Conservation (phyloP, 2,797 vertebrate species). For the Telmatherina bonti region DNA sequence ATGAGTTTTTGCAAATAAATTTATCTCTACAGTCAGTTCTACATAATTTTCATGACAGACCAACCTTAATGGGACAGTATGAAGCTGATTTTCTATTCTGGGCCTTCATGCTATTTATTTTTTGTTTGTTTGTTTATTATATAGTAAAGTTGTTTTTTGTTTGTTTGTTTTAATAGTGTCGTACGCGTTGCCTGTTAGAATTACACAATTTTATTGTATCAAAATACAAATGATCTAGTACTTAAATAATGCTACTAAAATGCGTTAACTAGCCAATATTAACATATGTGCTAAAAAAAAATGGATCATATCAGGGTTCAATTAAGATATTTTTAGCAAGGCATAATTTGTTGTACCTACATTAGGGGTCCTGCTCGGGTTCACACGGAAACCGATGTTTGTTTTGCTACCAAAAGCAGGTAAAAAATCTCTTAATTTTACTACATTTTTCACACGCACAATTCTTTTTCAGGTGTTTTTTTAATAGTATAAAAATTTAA, state of each 20-base stretch:
- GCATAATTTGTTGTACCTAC: constrained; percentile 24
- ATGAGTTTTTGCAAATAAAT: too few species aligned
- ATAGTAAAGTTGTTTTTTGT: too few species aligned
- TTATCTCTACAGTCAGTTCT: too few species aligned
- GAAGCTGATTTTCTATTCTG: too few species aligned
- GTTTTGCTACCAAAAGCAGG: constrained; percentile 77
- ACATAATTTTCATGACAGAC: too few species aligned
- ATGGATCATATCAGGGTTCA: accelerated
- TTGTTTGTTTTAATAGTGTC: not conserved
- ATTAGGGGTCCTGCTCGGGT: constrained; percentile 59
- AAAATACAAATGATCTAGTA: not conserved
- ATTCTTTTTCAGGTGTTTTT: not conserved
- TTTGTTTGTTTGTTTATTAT: not conserved
- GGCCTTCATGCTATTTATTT: too few species aligned
- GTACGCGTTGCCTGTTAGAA: not conserved
- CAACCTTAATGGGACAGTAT: too few species aligned
- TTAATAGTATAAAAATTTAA: too few species aligned
- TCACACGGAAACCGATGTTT: constrained; percentile 80
- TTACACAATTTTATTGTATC: too few species aligned
- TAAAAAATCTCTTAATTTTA: constrained; percentile 54
- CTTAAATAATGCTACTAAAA: not conserved
- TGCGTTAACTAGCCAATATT: not conserved
- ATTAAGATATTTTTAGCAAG: constrained; percentile 46
- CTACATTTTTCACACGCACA: not conserved
- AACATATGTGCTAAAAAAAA: not conserved